Evolutionary conservation across 2,113 vertebrate genomes (phyloP).

Genomic region (Gobiocypris rarus): DNA sequence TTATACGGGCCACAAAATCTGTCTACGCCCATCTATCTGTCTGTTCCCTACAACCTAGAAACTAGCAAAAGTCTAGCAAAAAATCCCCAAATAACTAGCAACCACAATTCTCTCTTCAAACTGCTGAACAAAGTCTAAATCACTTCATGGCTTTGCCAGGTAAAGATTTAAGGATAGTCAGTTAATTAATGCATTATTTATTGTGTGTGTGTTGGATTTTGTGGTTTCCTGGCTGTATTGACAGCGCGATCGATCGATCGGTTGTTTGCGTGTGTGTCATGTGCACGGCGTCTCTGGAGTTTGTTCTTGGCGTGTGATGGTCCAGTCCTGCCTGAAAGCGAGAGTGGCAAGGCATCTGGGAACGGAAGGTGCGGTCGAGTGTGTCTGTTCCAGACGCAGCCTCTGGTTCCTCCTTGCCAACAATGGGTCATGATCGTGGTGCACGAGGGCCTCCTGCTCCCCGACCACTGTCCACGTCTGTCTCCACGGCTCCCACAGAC

Average conservation of each 20-base stretch:
- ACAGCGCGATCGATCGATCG: not conserved
- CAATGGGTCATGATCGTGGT: conserved; percentile 17
- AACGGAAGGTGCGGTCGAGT: conserved; percentile 55
- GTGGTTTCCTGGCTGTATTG: not conserved
- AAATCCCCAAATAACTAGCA: too few relatives aligned
- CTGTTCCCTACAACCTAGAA: not conserved
- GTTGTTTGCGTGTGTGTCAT: not conserved
- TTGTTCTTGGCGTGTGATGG: not conserved
- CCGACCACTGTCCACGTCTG: conserved; percentile 30
- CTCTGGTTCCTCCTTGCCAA: conserved; percentile 53
- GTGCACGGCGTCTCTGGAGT: not conserved
- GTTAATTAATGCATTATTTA: too few relatives aligned
- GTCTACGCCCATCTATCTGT: too few relatives aligned
- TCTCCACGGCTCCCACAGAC: not conserved
- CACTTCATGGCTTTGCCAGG: not conserved
- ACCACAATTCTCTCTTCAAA: not conserved
- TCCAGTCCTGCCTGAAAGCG: conserved; percentile 55
- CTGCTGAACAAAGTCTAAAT: not conserved
- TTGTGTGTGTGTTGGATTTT: not conserved
- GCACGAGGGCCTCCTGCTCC: conserved; percentile 17
- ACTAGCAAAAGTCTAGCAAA: too few relatives aligned
- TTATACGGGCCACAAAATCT: not conserved
- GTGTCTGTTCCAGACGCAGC: conserved; percentile 50
- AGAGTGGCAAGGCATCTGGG: conserved; percentile 38
- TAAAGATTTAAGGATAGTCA: not conserved